Evolutionary conservation across 2,888 invertebrate species (phyloP), one percentile per base, ranked within the genome.

Genomic region (Cosmopolites sordidus): DNA sequence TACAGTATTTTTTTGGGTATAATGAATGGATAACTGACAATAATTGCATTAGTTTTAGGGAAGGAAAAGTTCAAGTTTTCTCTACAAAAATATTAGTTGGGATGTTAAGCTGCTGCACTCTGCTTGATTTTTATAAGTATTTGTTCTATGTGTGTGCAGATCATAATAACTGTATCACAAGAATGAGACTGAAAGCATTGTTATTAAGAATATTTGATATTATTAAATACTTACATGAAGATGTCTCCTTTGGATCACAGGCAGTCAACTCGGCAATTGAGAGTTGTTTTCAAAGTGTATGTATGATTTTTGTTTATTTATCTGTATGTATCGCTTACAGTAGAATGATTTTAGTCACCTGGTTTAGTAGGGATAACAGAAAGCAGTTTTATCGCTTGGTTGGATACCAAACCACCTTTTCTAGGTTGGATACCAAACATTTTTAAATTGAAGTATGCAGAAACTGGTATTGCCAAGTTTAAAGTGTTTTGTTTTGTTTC

Each of bases 201-300:
- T 70, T 90, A 55, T 73, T 77, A 14, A 82, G 84, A 68, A 73
- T 89, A 17, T 79, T 81, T 8, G 75, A 82, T 75, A 63, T 81
- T 70, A 72, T 81, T 64, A 76, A 78, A 59, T 83, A 82, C 69
- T 71, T 87, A 37, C 84, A 83, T 39, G 83, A 83, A 69, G 77
- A 78, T 57, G 76, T 77, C 15, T 78, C 79, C 22, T 85, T 83
- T 73, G 83, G 83, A 18, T 76, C 78, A 51, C 79, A 81, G 58
- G 71, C 80, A 48, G 78, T 87, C 16, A 80, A 83, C 60, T 75
- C 78, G 12, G 84, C 87, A 59, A 79, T 89, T 48, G 84, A 87
- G 58, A 80, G 81, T 60, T 90, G 89, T 73, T 87, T 89, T 74
- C 77, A 78, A 58, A 82, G 83, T 77, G 86, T 86, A 83, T 77